Conservation (phyloP, 2,113 vertebrate genomes). For the Myrmecophaga tridactyla region DNA sequence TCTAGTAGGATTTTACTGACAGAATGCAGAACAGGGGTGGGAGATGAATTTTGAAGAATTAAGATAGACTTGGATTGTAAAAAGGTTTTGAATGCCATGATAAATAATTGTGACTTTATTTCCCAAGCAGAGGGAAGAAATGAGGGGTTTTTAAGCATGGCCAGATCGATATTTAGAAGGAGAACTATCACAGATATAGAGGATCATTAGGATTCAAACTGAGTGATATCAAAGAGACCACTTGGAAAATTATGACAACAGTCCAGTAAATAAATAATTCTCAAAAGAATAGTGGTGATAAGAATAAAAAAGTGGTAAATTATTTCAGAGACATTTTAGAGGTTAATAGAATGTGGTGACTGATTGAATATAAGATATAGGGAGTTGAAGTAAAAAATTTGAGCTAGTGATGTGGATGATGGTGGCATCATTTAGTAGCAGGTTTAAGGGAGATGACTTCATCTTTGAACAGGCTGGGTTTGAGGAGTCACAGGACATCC, state of each 20-base stretch:
- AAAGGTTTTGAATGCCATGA: background rate
- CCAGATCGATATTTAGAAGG: background rate
- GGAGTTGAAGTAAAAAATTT: background rate
- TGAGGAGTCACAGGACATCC: background rate
- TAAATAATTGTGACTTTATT: slow-evolving; percentile 13
- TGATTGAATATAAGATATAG: background rate
- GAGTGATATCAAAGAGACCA: background rate
- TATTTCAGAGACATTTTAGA: background rate
- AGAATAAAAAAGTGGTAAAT: background rate
- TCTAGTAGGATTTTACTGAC: background rate
- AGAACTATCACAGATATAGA: background rate
- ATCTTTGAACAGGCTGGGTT: background rate
- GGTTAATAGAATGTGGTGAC: background rate
- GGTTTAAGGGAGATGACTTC: background rate
- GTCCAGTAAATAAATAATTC: background rate
- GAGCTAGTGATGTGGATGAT: background rate
- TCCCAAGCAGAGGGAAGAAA: background rate
- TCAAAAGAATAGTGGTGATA: background rate
- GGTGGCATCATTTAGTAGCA: background rate
- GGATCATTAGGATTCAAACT: background rate
- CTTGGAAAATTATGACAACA: background rate
- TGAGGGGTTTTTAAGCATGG: background rate
- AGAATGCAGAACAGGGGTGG: background rate
- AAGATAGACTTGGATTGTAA: background rate
- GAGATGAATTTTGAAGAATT: background rate